Conservation (phyloP, 2,888 invertebrate species). For the Arge pagana region DNA sequence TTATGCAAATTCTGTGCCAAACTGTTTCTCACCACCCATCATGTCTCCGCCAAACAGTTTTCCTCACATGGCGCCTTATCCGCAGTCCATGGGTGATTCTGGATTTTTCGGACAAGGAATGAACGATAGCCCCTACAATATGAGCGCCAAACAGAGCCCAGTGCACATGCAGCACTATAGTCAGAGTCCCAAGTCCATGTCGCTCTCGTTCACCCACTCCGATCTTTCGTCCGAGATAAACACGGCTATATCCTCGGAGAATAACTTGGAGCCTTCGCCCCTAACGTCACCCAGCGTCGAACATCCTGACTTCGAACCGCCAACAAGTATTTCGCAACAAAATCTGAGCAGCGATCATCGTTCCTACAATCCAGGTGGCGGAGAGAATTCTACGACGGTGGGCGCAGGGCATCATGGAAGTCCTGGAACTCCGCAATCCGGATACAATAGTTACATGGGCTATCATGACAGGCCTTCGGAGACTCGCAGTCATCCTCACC, state of each 20-base stretch:
- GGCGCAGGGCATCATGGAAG: constrained; percentile 47
- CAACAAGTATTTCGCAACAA: constrained; percentile 62
- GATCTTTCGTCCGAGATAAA: constrained; percentile 79
- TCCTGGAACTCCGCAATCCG: constrained; percentile 47
- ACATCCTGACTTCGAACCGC: constrained; percentile 77
- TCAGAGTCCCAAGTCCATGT: constrained; percentile 57
- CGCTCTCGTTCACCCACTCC: constrained; percentile 68
- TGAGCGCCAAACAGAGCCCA: constrained; percentile 56
- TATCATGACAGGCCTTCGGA: constrained; percentile 43
- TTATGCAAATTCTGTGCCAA: constrained; percentile 44
- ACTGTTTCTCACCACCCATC: constrained; percentile 53
- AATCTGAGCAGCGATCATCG: constrained; percentile 59
- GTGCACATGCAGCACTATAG: constrained; percentile 57
- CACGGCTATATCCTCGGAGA: constrained; percentile 75
- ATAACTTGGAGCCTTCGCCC: constrained; percentile 69
- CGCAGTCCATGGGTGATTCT: constrained; percentile 48
- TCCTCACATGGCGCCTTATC: constrained; percentile 54
- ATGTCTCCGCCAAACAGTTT: constrained; percentile 55
- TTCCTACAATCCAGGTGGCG: constrained; percentile 59
- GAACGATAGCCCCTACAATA: constrained; percentile 51
- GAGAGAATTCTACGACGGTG: constrained; percentile 34
- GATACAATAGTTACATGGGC: constrained; percentile 51
- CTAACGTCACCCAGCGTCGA: constrained; percentile 69
- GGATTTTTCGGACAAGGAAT: constrained; percentile 49
- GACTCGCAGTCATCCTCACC: constrained; percentile 48